These are phyloP conservation scores for Lutjanus erythropterus DNA, from an alignment of 2,113 vertebrate genomes.

Conservation along the genomic window DNA sequence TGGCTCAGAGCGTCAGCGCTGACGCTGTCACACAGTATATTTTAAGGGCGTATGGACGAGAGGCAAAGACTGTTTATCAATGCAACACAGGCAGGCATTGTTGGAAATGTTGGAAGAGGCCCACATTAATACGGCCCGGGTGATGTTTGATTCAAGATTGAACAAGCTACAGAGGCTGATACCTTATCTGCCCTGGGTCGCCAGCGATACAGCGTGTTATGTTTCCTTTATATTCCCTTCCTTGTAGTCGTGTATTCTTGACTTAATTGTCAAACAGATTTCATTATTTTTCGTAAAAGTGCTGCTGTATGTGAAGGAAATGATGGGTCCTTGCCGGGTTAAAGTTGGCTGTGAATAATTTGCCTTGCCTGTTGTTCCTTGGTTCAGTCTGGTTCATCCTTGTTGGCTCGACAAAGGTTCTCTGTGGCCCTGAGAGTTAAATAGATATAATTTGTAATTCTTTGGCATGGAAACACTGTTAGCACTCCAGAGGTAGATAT, in stretches of 20 bases:
- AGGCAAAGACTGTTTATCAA: conserved; percentile 23
- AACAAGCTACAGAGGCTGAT: neutral
- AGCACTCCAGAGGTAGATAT: conserved; percentile 32
- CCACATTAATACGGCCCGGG: neutral
- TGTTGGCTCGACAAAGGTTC: conserved; percentile 35
- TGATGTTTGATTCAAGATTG: conserved; percentile 7
- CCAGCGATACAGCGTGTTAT: neutral
- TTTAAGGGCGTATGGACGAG: neutral
- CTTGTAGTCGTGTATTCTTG: conserved; percentile 6
- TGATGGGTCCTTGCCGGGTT: conserved; percentile 1
- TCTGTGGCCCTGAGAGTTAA: conserved; percentile 47
- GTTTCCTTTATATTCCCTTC: neutral
- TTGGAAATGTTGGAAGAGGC: conserved; percentile 1
- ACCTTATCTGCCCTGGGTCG: neutral
- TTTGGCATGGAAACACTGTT: conserved; percentile 49
- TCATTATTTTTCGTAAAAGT: neutral
- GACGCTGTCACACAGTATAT: conserved; percentile 35
- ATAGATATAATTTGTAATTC: conserved; percentile 61
- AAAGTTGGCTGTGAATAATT: conserved; percentile 22
- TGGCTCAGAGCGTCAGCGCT: conserved; percentile 51
- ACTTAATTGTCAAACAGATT: conserved; percentile 1
- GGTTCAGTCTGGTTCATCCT: conserved; percentile 25
- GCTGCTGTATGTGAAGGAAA: conserved; percentile 1
- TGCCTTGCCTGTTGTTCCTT: conserved; percentile 38
- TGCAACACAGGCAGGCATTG: conserved; percentile 47